Evolutionary conservation across 2,888 invertebrate species (phyloP), one percentile per base, ranked within the genome.

Genomic region (Leptura quadrifasciata): DNA sequence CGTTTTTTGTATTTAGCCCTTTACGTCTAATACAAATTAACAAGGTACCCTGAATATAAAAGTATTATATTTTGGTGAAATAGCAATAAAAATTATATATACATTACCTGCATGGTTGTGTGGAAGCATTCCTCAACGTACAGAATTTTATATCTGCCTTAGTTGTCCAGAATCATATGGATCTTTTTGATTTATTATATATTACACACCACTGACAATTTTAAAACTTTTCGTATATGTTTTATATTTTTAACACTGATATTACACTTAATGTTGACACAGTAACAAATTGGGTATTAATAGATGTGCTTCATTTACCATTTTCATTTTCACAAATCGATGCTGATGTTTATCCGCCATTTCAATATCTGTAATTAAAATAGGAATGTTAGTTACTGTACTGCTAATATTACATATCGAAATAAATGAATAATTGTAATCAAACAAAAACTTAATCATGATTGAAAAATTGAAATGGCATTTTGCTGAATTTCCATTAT

Each of bases 81-180:
- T 24, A 24, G 5, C n/a, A n/a, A n/a, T n/a, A n/a, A n/a, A n/a
- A n/a, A n/a, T n/a, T n/a, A n/a, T n/a, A 47, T 47, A 21, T 52
- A 24, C 17, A 81, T 81, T 72, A 84, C 84, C 83, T 84, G 84
- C 84, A 84, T 84, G 78, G 74, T 81, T 78, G 76, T 78, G 64
- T 76, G 81, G 79, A 80, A 80, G 79, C 83, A 82, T 83, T 82
- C 81, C 82, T 81, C 74, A 54, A 35, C 12, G 12, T 35, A 9
- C 27, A 47, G 17, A 47, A 47, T 47, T 47, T 47, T 54, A 64
- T 65, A 64, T 21, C 21, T 21, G 64, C 15, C n/a, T 6, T 52
- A 24, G 21, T 52, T 15, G 21, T 54, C 21, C 52, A 21, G 15
- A 2, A 2, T 57, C 10, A 12, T 47, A 20, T n/a, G n/a, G 12